A percentile compares a stretch with the other conserved stretches of the same genome.
Conservation (phyloP, 2,797 vertebrate species). For the Hypotaenidia philippensis region DNA sequence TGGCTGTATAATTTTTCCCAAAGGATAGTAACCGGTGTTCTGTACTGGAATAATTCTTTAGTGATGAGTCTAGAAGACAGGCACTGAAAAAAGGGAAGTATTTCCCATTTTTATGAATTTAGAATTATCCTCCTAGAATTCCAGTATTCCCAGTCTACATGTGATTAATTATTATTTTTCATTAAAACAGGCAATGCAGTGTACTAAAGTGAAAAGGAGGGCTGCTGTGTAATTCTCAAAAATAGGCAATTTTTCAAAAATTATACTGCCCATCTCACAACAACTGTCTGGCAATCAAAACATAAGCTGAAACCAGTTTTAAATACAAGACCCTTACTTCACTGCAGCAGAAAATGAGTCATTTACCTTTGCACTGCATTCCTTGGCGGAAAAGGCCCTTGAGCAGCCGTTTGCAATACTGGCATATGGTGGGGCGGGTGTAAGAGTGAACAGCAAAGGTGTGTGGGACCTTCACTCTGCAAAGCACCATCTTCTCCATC, state of each 20-base stretch:
- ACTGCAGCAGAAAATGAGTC: not conserved
- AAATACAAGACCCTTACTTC: not conserved
- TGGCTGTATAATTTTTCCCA: not conserved
- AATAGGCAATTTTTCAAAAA: not conserved
- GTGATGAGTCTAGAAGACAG: not conserved
- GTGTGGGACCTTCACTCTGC: conserved; percentile 95
- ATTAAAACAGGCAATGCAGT: not conserved
- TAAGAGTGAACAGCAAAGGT: conserved; percentile 97
- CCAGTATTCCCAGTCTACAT: not conserved
- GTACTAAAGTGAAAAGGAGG: not conserved
- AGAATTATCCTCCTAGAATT: not conserved
- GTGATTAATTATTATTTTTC: not conserved
- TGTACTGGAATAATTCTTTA: not conserved
- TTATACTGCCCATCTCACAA: not conserved
- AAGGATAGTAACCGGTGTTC: not conserved
- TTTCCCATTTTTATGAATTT: not conserved
- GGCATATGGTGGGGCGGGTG: conserved; percentile 95
- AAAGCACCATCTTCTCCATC: conserved; percentile 99
- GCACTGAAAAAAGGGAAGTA: not conserved
- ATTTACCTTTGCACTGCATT: conserved; percentile 96
- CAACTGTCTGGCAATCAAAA: not conserved
- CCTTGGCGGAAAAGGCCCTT: conserved; percentile 98
- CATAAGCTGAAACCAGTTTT: not conserved
- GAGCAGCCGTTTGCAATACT: conserved; percentile 95
- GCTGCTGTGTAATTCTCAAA: not conserved